Conservation (phyloP, 1,140 invertebrate genomes). For the Zaprionus capensis region DNA sequence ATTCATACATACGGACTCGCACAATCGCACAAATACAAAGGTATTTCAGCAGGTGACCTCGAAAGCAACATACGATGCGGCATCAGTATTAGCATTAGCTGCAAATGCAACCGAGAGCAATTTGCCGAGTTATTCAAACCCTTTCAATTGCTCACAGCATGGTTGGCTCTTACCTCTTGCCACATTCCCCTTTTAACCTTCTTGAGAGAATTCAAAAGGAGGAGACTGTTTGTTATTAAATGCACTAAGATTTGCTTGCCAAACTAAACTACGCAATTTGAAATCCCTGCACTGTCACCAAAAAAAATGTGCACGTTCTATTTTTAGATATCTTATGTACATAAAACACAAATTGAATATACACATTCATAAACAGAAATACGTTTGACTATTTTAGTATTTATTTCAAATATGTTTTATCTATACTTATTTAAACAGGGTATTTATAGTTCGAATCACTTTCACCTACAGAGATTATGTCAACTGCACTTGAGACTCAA, state of each 20-base stretch:
- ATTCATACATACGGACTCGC: not conserved
- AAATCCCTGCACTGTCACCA: not conserved
- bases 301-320: too few species aligned
- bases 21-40: not conserved
- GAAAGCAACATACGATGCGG: not conserved
- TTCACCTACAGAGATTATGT: not conserved
- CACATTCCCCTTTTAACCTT: not conserved
- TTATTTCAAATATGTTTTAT: not conserved
- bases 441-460: not conserved
- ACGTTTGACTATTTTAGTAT: too few species aligned
- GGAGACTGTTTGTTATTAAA: not conserved
- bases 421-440: not conserved
- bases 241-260: not conserved
- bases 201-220: not conserved
- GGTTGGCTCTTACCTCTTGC: not conserved
- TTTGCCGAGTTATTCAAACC: slow-evolving; percentile 15
- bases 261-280: not conserved
- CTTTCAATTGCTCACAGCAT: slow-evolving; percentile 3
- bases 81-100: not conserved
- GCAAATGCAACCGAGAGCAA: slow-evolving; percentile 12
- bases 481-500: not conserved
- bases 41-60: not conserved
- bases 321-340: not conserved
- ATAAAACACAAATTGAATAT: not conserved
- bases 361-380: too few species aligned